A percentile compares a stretch with the other conserved stretches of the same genome.
Conservation (phyloP, 2,113 vertebrate species). For the Sturnus vulgaris region DNA sequence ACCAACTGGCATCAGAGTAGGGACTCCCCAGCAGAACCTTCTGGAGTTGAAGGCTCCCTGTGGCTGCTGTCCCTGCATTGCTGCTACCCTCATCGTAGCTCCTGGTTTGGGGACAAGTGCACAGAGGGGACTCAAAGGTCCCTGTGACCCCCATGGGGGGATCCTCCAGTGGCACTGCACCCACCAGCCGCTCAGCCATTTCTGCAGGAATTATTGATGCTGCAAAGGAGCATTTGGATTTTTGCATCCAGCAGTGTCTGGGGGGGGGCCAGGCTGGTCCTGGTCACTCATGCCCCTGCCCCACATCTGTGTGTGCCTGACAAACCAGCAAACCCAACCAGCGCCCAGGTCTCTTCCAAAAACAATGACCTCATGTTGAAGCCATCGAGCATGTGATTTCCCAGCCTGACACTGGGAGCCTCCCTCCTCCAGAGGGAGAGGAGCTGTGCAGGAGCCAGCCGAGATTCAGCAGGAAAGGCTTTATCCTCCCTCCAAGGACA, state of each 20-base stretch:
- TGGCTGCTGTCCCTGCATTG: neutral
- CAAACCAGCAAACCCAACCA: neutral
- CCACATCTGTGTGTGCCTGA: neutral
- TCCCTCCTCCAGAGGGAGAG: neutral
- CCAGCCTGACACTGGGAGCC: neutral
- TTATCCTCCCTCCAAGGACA: neutral
- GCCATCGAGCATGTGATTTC: slow-evolving; percentile 38
- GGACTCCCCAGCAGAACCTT: neutral
- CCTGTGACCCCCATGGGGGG: neutral
- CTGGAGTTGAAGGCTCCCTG: neutral
- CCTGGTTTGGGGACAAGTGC: neutral
- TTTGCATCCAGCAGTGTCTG: neutral
- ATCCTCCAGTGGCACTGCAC: neutral
- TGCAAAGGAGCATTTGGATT: neutral
- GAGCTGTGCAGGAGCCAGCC: neutral
- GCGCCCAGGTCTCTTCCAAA: neutral
- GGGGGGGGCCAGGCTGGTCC: neutral
- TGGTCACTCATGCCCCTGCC: neutral
- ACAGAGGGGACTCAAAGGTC: neutral
- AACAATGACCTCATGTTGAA: slow-evolving; percentile 6
- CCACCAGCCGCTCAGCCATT: neutral
- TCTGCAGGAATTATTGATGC: neutral
- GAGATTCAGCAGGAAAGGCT: neutral
- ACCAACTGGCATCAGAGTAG: neutral
- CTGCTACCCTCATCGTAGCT: neutral